Evolutionary conservation across 2,888 invertebrate species (phyloP), one percentile per base, ranked within the genome.

Genomic region (Parapristionchus giblindavisi): DNA sequence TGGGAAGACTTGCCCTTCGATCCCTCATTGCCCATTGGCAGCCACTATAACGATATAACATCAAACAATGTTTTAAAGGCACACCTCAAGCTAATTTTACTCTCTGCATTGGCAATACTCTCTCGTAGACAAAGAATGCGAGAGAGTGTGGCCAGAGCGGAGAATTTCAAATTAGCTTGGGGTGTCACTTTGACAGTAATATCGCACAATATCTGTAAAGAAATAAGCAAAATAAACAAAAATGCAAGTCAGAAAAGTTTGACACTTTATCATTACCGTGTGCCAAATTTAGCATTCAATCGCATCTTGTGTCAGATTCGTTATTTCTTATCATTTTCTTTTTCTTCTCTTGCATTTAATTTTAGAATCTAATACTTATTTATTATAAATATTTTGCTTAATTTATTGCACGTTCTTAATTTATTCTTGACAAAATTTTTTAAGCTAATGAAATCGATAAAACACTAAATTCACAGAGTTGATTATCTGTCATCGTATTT

Each of bases 1-100:
- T 54, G 38, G 11, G 70, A 17, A 36, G 54, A n/a, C 34, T 71
- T 71, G 14, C 70, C 70, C 56, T 71, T 71, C 34, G 70, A 71
- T 3, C 38, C 6, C 17, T 71, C 70, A 56, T 71, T 71, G 29
- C 70, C 70, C 70, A 71, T 71, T 24, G 8, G 24, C 14, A 11
- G 14, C n/a, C 24, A 21, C 11, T 56, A 27, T 17, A 56, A 11
- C 24, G 8, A 27, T 11, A 17, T 17, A 17, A 24, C 17, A 56
- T 48, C 8, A 11, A 56, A n/a, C 8, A n/a, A n/a, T n/a, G n/a
- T n/a, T n/a, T n/a, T n/a, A n/a, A n/a, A n/a, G n/a, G n/a, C n/a
- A n/a, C n/a, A n/a, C n/a, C n/a, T n/a, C n/a, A n/a, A n/a, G n/a
- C n/a, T n/a, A n/a, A n/a, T n/a, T n/a, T n/a, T n/a, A n/a, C n/a